Conservation (phyloP, 2,797 vertebrate genomes). For the Luscinia luscinia region DNA sequence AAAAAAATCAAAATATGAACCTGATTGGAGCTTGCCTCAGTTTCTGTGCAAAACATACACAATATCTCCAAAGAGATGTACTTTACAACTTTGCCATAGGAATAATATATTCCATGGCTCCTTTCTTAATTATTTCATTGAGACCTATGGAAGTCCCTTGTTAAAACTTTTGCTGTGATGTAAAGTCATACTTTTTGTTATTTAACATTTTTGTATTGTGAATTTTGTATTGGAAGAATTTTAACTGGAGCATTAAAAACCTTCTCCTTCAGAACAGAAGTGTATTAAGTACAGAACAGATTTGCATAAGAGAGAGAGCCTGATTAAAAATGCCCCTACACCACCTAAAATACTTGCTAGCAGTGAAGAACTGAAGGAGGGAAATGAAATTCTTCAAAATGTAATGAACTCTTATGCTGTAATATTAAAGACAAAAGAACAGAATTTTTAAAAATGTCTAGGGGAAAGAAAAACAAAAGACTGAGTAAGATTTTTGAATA, state of each 20-base stretch:
- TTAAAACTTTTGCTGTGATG: slow-evolving; percentile 30
- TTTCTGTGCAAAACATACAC: background rate
- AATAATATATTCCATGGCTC: background rate
- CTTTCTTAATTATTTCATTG: slow-evolving; percentile 8
- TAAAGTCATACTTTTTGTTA: slow-evolving; percentile 13
- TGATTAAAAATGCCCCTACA: background rate
- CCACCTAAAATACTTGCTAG: slow-evolving; percentile 13
- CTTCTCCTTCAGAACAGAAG: slow-evolving; percentile 12
- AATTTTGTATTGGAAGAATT: slow-evolving; percentile 39
- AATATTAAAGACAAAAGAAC: background rate
- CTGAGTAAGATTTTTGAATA: background rate
- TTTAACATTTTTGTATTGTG: slow-evolving; percentile 1
- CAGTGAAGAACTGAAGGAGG: background rate
- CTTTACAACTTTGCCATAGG: background rate
- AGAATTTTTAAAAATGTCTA: slow-evolving; percentile 1
- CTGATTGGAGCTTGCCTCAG: background rate
- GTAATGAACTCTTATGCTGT: background rate
- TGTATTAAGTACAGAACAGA: slow-evolving; percentile 1
- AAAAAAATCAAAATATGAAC: background rate
- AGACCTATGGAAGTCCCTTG: background rate
- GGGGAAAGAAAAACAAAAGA: background rate
- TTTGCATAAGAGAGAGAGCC: background rate
- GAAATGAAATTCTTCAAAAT: slow-evolving; percentile 41
- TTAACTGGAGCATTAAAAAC: slow-evolving; percentile 19
- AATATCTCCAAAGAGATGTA: background rate